Percentiles rank a stretch among this genome's conserved stretches.
phyloP scores from a whole-genome alignment of 2,888 invertebrate genomes.

The Blastobasis lacticolella region DNA sequence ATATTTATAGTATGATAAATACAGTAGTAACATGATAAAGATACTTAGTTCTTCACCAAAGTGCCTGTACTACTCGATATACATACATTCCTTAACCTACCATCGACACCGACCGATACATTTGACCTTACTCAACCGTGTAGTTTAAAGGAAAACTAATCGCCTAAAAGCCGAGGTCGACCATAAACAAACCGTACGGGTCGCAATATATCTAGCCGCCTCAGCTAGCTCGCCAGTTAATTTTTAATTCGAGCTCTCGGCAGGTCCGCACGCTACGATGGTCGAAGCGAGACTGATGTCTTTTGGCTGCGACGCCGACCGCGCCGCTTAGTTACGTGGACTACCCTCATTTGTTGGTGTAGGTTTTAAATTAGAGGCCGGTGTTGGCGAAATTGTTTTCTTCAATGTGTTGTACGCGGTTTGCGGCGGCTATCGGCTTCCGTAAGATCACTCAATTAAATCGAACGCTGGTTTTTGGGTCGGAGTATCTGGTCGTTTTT shows the following conservation, averaged over 20 bases:
- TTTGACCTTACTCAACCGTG: constrained; percentile 13
- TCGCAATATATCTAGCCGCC: constrained; percentile 50
- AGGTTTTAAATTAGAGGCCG: constrained; percentile 59
- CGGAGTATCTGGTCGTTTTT: too few relatives aligned
- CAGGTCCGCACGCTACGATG: constrained; percentile 44
- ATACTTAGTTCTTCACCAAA: too few relatives aligned
- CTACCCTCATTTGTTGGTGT: constrained; percentile 65
- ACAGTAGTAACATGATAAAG: too few relatives aligned
- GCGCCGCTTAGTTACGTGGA: constrained; percentile 58
- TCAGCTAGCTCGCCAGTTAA: constrained; percentile 43
- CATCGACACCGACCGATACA: constrained; percentile 6
- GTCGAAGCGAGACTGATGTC: constrained; percentile 61
- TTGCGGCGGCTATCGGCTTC: too few relatives aligned
- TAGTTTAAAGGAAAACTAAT: constrained; percentile 39
- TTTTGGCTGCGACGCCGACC: constrained; percentile 45
- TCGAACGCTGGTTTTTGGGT: too few relatives aligned
- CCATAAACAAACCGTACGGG: constrained; percentile 51
- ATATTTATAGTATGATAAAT: too few relatives aligned
- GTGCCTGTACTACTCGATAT: too few relatives aligned
- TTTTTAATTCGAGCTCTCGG: constrained; percentile 57
- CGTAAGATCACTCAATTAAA: too few relatives aligned
- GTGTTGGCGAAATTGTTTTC: constrained; percentile 26
- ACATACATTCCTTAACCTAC: too few relatives aligned
- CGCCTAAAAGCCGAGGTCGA: constrained; percentile 43
- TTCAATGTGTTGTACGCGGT: constrained; percentile 11